Evolutionary conservation across 2,797 vertebrate species (phyloP), one percentile per base, ranked within the genome.

Genomic region (Danio jaintianensis): DNA sequence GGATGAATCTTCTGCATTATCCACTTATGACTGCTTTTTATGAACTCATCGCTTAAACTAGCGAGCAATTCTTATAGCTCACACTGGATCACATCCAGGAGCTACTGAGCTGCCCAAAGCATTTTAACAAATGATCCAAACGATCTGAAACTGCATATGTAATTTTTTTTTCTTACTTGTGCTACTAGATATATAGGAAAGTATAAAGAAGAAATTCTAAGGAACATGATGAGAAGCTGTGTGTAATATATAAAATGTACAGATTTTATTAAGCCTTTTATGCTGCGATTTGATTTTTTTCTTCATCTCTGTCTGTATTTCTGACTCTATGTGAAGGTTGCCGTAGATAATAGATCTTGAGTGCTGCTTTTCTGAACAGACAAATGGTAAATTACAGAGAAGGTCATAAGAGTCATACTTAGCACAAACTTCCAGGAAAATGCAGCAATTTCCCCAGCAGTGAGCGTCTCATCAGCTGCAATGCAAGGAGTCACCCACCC

Each of bases 391-490:
- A 85, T 85, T 78, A 81, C 36, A 74, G 56, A 74, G 69, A 85
- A 83, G 84, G 84, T 83, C 84, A 80, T 78, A 47, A 83, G 80
- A 83, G 80, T 79, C 71, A 79, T 79, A 62, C 79, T 81, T 75
- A 67, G 43, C 53, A 20, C 71, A 82, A 83, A 82, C 79, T 79
- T 83, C 61, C 74, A 79, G 47, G 56, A 75, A 90, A 91, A 91
- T 89, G 87, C 90, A 90, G 88, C 87, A 79, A 76, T 83, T 77
- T 79, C 83, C 62, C 75, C 66, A 67, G 58, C 75, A 78, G 79
- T 84, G 90, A 91, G 90, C 85, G 86, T 80, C 92, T 94, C 93
- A 93, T 94, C 91, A 93, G 91, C 89, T 88, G 87, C 79, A 81
- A 82, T 89, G 88, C 86, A 74, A 90, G 85, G 88, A 92, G 91